Evolutionary conservation across 2,888 invertebrate genomes (phyloP).

Genomic region (Sinopyrophorus schimmeli): DNA sequence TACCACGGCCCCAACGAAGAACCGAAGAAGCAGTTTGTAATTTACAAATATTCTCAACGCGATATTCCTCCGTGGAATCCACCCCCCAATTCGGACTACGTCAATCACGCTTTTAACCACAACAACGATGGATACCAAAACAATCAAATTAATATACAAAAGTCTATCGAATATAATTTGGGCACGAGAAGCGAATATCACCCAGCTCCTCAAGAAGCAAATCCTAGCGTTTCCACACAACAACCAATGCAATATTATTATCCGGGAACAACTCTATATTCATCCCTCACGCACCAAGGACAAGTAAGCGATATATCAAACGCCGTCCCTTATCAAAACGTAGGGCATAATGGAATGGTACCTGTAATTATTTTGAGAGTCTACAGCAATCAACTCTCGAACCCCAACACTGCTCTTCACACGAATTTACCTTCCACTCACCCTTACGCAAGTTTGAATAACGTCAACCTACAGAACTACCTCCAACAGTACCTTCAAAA

Average conservation of each 20-base stretch:
- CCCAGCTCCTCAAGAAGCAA: background rate
- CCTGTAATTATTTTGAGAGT: constrained; percentile 64
- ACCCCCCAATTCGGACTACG: too few relatives aligned
- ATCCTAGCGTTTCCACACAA: background rate
- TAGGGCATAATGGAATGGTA: constrained; percentile 54
- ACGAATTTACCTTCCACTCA: constrained; percentile 61
- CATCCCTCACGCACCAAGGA: constrained; percentile 48
- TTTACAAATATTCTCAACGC: constrained; percentile 72
- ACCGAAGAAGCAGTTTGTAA: constrained; percentile 61
- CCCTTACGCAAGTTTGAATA: constrained; percentile 60
- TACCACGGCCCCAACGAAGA: constrained; percentile 58
- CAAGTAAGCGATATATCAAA: constrained; percentile 59
- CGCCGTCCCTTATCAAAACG: constrained; percentile 56
- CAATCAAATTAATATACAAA: constrained; percentile 37
- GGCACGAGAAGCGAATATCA: constrained; percentile 22
- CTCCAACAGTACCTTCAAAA: constrained; percentile 57
- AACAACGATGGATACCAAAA: background rate
- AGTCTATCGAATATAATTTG: constrained; percentile 44
- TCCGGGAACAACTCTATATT: constrained; percentile 48
- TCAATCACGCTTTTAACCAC: too few relatives aligned
- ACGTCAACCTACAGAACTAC: constrained; percentile 60
- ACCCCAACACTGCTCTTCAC: constrained; percentile 60
- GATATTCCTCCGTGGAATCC: constrained; percentile 64
- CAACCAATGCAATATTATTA: constrained; percentile 21
- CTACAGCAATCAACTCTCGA: constrained; percentile 61